Evolutionary conservation across 64 coral and sea anemone species (phyloP).

Genomic region (Actinia tenebrosa): DNA sequence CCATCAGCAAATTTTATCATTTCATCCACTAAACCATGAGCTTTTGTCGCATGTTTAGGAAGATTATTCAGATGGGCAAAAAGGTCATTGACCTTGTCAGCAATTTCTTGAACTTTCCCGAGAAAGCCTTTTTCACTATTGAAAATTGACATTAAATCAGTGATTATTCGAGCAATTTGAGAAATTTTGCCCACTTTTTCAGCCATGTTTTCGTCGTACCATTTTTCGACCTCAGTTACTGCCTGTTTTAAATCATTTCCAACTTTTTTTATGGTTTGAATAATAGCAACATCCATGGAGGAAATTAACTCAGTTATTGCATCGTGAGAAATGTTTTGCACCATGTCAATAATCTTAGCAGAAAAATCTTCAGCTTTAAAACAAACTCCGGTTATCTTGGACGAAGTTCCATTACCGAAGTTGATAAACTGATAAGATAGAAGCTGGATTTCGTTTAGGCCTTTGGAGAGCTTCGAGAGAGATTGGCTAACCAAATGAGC

Average conservation of each 20-base stretch:
- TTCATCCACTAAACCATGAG: constrained; percentile 58
- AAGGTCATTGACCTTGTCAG: constrained; percentile 49
- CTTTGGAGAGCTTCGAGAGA: constrained; percentile 38
- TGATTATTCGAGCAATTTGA: constrained; percentile 48
- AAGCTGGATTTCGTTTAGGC: constrained; percentile 38
- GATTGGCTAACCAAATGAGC: constrained; percentile 54
- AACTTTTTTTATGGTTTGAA: constrained; percentile 24
- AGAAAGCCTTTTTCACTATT: constrained; percentile 73
- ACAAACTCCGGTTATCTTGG: constrained; percentile 52
- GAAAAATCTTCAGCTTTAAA: constrained; percentile 49
- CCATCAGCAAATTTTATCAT: constrained; percentile 46
- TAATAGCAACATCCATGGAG: constrained; percentile 60
- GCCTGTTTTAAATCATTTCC: constrained; percentile 43
- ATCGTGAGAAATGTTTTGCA: constrained; percentile 49
- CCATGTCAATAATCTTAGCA: constrained; percentile 63
- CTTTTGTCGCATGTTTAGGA: constrained; percentile 43
- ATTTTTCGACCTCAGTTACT: constrained; percentile 47
- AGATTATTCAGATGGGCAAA: constrained; percentile 48
- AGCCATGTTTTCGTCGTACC: constrained; percentile 63
- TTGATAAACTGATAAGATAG: constrained; percentile 46
- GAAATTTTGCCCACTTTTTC: constrained; percentile 56
- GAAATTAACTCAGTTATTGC: constrained; percentile 40
- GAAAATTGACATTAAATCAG: constrained; percentile 69
- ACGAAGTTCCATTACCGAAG: constrained; percentile 65
- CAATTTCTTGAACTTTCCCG: constrained; percentile 46